Evolutionary conservation across 2,888 invertebrate species (phyloP).

Genomic region (Epinotia brunnichana): DNA sequence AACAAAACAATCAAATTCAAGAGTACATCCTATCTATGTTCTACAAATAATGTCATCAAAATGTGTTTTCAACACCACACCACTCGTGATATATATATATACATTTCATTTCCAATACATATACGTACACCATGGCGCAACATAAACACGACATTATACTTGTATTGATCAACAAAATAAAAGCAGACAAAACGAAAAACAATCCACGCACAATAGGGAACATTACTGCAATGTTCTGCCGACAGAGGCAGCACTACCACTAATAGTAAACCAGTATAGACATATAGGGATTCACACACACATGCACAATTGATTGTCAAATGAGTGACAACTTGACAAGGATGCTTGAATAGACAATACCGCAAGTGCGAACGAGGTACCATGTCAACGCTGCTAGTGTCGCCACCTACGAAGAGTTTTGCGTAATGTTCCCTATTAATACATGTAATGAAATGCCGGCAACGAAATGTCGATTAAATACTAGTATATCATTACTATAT

Average conservation of each 20-base stretch:
- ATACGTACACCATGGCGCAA: background rate
- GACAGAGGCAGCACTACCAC: no score
- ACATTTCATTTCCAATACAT: background rate
- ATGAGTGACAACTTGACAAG: no score
- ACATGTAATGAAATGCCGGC: background rate
- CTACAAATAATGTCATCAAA: constrained; percentile 47
- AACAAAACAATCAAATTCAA: no score
- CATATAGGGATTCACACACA: no score
- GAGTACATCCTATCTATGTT: background rate
- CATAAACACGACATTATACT: constrained; percentile 5
- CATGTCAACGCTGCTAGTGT: no score
- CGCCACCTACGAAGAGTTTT: no score
- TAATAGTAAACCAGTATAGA: no score
- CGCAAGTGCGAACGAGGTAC: no score
- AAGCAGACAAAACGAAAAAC: constrained; percentile 23
- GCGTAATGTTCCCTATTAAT: no score
- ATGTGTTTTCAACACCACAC: constrained; percentile 13
- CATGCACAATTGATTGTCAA: no score
- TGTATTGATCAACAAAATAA: constrained; percentile 13
- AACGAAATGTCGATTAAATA: background rate
- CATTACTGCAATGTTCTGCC: no score
- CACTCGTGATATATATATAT: constrained; percentile 17
- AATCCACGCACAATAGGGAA: background rate
- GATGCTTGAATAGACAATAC: no score
- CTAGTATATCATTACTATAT: background rate